A percentile compares a stretch with the other conserved stretches of the same genome.
phyloP scores from a whole-genome alignment of 1,140 invertebrate genomes.

The Zaprionus vittiger region DNA sequence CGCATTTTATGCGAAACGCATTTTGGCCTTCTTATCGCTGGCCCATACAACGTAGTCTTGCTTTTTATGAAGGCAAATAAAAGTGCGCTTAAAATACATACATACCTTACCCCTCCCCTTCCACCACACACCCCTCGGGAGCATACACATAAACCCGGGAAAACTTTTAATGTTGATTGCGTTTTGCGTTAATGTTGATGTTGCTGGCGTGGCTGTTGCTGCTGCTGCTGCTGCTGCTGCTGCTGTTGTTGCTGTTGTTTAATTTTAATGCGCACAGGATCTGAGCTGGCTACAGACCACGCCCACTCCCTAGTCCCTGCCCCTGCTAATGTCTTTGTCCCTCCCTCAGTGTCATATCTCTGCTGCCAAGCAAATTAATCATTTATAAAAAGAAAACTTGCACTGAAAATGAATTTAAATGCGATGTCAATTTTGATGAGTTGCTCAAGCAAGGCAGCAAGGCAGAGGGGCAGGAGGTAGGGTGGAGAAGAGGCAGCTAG shows the following conservation, averaged over 20 bases:
- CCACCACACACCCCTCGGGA: not conserved
- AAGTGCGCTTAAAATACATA: constrained; percentile 63
- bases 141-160: constrained; percentile 40
- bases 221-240: constrained; percentile 25
- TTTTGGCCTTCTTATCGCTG: constrained; percentile 69
- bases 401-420: constrained; percentile 70
- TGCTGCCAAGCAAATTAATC: constrained; percentile 57
- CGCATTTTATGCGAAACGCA: constrained; percentile 82
- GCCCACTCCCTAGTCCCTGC: not conserved
- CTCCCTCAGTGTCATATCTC: not conserved
- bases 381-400: constrained; percentile 65
- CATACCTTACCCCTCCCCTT: not conserved
- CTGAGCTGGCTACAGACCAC: constrained; percentile 7
- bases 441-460: constrained; percentile 16
- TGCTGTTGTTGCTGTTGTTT: constrained; percentile 56
- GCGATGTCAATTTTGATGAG: constrained; percentile 68
- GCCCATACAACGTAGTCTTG: constrained; percentile 52
- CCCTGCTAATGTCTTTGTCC: not conserved
- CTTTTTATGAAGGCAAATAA: constrained; percentile 81
- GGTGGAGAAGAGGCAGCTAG: not conserved
- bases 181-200: constrained; percentile 65
- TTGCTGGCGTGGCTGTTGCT: constrained; percentile 23
- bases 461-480: not conserved
- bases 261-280: constrained; percentile 69
- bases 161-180: constrained; percentile 82